Evolutionary conservation across 2,888 invertebrate genomes (phyloP).

Genomic region (Rhabditophanes sp.): DNA sequence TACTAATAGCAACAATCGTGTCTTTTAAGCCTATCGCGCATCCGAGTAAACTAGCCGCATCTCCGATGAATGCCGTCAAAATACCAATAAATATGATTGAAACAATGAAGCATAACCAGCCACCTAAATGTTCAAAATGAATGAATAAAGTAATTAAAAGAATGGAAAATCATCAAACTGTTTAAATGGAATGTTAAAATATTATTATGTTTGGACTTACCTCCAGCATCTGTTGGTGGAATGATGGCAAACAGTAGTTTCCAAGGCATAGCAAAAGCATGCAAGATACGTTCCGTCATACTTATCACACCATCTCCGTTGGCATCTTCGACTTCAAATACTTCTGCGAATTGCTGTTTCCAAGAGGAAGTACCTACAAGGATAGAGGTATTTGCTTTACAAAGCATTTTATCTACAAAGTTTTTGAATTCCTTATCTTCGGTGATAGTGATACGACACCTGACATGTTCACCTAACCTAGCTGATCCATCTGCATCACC

Average conservation of each 20-base stretch:
- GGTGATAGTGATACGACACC: conserved; percentile 73
- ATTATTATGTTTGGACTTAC: background rate
- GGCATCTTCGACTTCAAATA: conserved; percentile 59
- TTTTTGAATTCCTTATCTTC: conserved; percentile 90
- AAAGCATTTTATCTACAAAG: conserved; percentile 78
- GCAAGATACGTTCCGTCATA: conserved; percentile 55
- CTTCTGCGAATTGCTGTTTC: conserved; percentile 94
- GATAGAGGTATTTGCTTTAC: conserved; percentile 81
- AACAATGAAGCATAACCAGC: conserved; percentile 80
- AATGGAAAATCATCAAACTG: background rate
- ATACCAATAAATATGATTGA: conserved; percentile 81
- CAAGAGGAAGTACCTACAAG: conserved; percentile 80
- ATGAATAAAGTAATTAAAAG: background rate
- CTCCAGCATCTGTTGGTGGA: conserved; percentile 95
- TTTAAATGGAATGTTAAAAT: background rate
- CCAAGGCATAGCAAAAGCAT: conserved; percentile 88
- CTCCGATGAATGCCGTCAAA: conserved; percentile 87
- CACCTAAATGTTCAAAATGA: conserved; percentile 68
- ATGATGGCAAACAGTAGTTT: conserved; percentile 89
- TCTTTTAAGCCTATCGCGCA: conserved; percentile 88
- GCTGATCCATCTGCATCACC: conserved; percentile 61
- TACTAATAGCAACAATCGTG: conserved; percentile 85
- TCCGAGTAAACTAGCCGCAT: conserved; percentile 88
- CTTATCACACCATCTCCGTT: conserved; percentile 46
- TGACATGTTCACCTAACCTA: conserved; percentile 65